Evolutionary conservation across 2,797 vertebrate genomes (phyloP), one percentile per base, ranked within the genome.

Genomic region (Triplophysa yarkandensis): DNA sequence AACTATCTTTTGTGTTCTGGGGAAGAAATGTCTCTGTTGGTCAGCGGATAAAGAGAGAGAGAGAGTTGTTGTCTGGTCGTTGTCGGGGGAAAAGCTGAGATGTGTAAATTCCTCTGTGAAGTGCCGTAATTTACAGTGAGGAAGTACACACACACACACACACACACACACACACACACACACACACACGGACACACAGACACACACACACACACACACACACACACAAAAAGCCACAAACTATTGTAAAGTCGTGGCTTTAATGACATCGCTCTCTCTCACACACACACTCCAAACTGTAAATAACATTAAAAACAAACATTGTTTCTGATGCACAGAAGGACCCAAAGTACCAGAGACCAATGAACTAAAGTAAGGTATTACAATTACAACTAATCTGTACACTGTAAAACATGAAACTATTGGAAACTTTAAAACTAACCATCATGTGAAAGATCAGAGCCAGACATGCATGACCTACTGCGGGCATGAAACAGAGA

Each of bases 81-180:
- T 71, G 48, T 44, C 61, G 43, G 57, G 65, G 46, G 76, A 77
- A 83, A 44, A 76, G 80, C 86, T 85, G 89, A 89, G 81, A 84
- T 67, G 66, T 83, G 80, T 61, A 70, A 88, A 90, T 89, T 88
- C 85, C 87, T 85, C 58, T 84, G 89, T 86, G 86, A 84, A 89
- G 86, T 86, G 89, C 81, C 88, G 86, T 87, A 86, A 90, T 90
- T 87, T 87, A 87, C 84, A 80, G 82, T 83, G 82, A 74, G 88
- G 88, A 92, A 52, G 34, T 61, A 64, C 46, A 62, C 46, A 72
- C 30, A 61, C 57, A 61, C 57, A 46, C 63, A 75, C 64, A 23
- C 34, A 48, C 44, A 61, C 70, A 78, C 86, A 83, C 85, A 58
- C 55, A 58, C 39, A 55, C 61, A 74, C 70, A 27, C 43, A 44